phyloP scores from a whole-genome alignment of 2,888 invertebrate species.

The Acleris cristana region DNA sequence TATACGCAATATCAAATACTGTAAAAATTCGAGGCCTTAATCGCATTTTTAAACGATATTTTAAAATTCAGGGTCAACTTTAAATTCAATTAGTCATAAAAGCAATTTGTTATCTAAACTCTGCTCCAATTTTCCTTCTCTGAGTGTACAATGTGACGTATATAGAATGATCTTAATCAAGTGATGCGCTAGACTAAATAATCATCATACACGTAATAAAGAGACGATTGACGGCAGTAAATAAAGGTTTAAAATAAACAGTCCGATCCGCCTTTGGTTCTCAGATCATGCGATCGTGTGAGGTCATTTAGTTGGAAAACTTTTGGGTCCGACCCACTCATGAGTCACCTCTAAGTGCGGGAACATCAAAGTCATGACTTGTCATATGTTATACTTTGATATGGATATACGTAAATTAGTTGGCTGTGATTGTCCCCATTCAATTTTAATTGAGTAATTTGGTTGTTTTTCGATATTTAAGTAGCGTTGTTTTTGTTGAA shows the following conservation, averaged over 20 bases:
- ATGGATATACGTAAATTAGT: slow-evolving; percentile 24
- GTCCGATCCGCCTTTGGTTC: slow-evolving; percentile 43
- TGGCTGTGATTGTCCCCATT: slow-evolving; percentile 11
- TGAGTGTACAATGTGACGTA: too few relatives aligned
- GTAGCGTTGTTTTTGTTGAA: background rate
- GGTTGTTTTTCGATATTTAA: background rate
- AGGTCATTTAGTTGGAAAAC: slow-evolving; percentile 62
- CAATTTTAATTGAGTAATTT: background rate
- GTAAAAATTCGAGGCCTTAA: too few relatives aligned
- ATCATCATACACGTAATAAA: slow-evolving; percentile 2
- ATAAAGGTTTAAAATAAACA: slow-evolving; percentile 33
- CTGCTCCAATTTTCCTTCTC: too few relatives aligned
- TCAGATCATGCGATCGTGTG: slow-evolving; percentile 57
- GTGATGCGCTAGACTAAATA: slow-evolving; percentile 13
- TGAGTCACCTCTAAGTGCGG: slow-evolving; percentile 54
- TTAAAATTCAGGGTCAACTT: too few relatives aligned
- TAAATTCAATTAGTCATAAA: too few relatives aligned
- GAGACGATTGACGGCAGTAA: slow-evolving; percentile 39
- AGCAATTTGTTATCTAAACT: too few relatives aligned
- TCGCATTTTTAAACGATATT: too few relatives aligned
- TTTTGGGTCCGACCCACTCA: slow-evolving; percentile 46
- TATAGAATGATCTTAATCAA: background rate
- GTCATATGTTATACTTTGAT: slow-evolving; percentile 30
- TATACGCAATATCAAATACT: background rate
- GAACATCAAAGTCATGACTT: slow-evolving; percentile 51